phyloP scores from a whole-genome alignment of 64 coral and sea anemone genomes.

The Trachythela sp. region DNA sequence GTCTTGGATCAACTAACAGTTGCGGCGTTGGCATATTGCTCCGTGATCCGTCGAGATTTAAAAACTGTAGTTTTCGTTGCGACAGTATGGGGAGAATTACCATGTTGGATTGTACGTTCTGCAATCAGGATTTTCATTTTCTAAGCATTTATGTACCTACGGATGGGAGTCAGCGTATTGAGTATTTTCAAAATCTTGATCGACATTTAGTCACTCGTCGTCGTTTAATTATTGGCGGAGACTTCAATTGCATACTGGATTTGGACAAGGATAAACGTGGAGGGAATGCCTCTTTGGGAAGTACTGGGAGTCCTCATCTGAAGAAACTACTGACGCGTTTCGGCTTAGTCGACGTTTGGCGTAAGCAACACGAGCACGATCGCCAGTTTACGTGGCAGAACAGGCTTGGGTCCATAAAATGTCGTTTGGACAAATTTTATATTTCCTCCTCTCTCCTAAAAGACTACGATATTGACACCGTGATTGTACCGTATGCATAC shows the following conservation, averaged over 20 bases:
- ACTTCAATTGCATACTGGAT: neutral
- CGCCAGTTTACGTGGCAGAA: too few species aligned
- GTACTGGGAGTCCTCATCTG: neutral
- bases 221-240: neutral
- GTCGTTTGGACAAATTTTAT: slow-evolving; percentile 15
- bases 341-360: neutral
- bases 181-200: neutral
- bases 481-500: too few species aligned
- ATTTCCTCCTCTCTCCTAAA: neutral
- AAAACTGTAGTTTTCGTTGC: too few species aligned
- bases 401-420: neutral
- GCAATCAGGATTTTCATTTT: too few species aligned
- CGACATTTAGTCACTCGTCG: neutral
- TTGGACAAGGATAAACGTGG: neutral
- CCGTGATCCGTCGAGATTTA: too few species aligned
- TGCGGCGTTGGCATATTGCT: neutral
- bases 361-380: neutral
- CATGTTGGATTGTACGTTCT: too few species aligned
- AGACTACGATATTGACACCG: too few species aligned
- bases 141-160: neutral
- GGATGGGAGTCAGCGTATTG: neutral
- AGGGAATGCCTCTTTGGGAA: neutral
- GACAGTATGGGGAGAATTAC: too few species aligned
- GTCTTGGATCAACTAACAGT: neutral
- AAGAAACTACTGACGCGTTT: neutral